Percentiles rank a stretch among this genome's conserved stretches.
phyloP scores from a whole-genome alignment of 1,140 invertebrate species.

The Polyergus mexicanus region DNA sequence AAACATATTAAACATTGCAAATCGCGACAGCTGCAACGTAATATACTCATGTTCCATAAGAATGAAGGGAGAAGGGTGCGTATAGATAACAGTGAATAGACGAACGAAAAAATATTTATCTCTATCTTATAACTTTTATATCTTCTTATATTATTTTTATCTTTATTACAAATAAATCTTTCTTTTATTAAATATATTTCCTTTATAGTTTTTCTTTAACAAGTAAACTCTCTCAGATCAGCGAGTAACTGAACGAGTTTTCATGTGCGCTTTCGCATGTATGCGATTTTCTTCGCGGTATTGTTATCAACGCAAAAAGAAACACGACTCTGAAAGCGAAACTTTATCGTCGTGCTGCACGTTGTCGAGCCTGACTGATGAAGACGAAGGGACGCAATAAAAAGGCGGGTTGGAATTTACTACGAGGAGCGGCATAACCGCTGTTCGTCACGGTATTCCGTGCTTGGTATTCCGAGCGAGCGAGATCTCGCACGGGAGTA shows the following conservation, averaged over 20 bases:
- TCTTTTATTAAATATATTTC: neutral
- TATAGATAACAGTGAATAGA: neutral
- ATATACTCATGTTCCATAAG: neutral
- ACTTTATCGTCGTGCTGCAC: conserved; percentile 57
- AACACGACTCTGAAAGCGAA: conserved; percentile 27
- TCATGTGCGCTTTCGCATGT: conserved; percentile 21
- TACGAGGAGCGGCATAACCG: conserved; percentile 18
- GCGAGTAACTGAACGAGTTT: conserved; percentile 18
- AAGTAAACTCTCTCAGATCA: neutral
- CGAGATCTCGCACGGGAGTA: conserved; percentile 37
- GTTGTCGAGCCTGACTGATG: conserved; percentile 65
- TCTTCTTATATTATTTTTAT: too few species aligned
- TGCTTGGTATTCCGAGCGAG: neutral
- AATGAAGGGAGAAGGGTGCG: neutral
- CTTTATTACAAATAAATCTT: too few species aligned
- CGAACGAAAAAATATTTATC: neutral
- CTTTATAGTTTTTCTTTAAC: conserved; percentile 13
- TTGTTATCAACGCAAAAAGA: conserved; percentile 32
- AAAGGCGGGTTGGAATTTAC: conserved; percentile 50
- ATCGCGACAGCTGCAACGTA: neutral
- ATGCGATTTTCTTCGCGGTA: neutral
- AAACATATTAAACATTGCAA: conserved; percentile 7
- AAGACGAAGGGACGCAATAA: conserved; percentile 57
- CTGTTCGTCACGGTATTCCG: conserved; percentile 22
- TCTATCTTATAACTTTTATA: too few species aligned